These are phyloP conservation scores for Eumacrocentrus americanus DNA, from an alignment of 2,888 invertebrate species.

Conservation along the genomic window DNA sequence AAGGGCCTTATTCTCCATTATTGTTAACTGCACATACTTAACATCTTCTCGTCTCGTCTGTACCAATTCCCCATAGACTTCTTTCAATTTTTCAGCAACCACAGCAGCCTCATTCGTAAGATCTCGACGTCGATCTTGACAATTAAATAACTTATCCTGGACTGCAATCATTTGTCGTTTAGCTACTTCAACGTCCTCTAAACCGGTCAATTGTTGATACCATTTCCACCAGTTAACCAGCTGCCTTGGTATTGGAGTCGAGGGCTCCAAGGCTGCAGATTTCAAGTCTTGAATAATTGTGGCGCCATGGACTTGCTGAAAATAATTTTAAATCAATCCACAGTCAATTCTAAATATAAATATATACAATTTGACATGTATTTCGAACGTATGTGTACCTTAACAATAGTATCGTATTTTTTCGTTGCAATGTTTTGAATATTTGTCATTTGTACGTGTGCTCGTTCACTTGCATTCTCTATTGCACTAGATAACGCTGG, in stretches of 20 bases:
- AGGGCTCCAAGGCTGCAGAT: slow-evolving; percentile 38
- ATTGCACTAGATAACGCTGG: slow-evolving; percentile 42
- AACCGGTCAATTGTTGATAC: slow-evolving; percentile 55
- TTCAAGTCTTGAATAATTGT: slow-evolving; percentile 49
- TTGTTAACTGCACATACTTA: slow-evolving; percentile 56
- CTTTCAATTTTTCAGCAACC: slow-evolving; percentile 50
- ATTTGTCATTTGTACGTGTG: slow-evolving; percentile 45
- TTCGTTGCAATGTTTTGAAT: slow-evolving; percentile 45
- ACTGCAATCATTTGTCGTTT: slow-evolving; percentile 50
- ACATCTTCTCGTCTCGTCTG: slow-evolving; percentile 55
- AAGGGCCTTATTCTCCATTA: slow-evolving; percentile 53
- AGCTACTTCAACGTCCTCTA: slow-evolving; percentile 51
- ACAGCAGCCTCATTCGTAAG: slow-evolving; percentile 42
- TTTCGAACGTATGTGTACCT: slow-evolving; percentile 50
- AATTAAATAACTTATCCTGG: slow-evolving; percentile 53
- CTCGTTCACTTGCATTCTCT: slow-evolving; percentile 45
- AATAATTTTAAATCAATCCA: slow-evolving; percentile 15
- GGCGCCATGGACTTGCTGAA: slow-evolving; percentile 48
- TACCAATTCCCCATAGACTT: slow-evolving; percentile 53
- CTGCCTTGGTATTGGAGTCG: slow-evolving; percentile 45
- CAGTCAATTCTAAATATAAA: no score
- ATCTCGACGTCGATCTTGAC: slow-evolving; percentile 49
- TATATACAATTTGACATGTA: no score
- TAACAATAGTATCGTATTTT: slow-evolving; percentile 49
- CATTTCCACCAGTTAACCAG: slow-evolving; percentile 53